Percentiles rank a stretch among this genome's conserved stretches.
phyloP scores from a whole-genome alignment of 1,140 invertebrate genomes.

The Dysdera silvatica region DNA sequence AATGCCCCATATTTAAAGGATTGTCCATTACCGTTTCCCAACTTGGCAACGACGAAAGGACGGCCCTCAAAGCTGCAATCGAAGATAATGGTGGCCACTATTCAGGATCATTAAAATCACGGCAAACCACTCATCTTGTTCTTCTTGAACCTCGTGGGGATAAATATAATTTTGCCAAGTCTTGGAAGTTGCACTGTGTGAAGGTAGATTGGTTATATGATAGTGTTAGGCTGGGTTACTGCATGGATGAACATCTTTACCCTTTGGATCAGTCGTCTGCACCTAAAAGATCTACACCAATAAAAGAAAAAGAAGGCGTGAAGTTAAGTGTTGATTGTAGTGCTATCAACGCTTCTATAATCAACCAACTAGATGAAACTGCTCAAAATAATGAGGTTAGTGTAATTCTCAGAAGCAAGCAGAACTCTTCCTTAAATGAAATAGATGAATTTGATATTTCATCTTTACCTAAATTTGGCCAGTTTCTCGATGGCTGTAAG shows the following conservation, averaged over 20 bases:
- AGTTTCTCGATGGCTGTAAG: conserved; percentile 75
- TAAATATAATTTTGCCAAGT: conserved; percentile 68
- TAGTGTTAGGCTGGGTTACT: conserved; percentile 61
- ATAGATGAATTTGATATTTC: conserved; percentile 30
- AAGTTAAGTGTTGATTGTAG: conserved; percentile 36
- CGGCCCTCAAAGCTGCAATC: conserved; percentile 60
- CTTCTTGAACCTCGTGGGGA: conserved; percentile 56
- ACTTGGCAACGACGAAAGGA: conserved; percentile 56
- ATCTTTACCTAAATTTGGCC: conserved; percentile 57
- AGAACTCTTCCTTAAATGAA: conserved; percentile 13
- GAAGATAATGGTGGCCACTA: conserved; percentile 59
- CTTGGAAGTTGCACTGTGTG: conserved; percentile 65
- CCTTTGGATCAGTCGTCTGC: not conserved
- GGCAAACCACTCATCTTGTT: conserved; percentile 51
- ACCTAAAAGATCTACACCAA: conserved; percentile 45
- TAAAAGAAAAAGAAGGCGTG: conserved; percentile 51
- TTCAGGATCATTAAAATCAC: conserved; percentile 47
- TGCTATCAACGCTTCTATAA: conserved; percentile 7
- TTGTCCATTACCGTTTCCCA: conserved; percentile 70
- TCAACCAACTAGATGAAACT: conserved; percentile 38
- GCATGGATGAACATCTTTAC: conserved; percentile 60
- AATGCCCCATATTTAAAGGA: conserved; percentile 70
- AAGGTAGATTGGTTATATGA: conserved; percentile 67
- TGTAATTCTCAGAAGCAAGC: conserved; percentile 25
- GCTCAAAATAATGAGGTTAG: conserved; percentile 15